phyloP scores from a whole-genome alignment of 2,113 vertebrate genomes.

The Pimephales promelas region DNA sequence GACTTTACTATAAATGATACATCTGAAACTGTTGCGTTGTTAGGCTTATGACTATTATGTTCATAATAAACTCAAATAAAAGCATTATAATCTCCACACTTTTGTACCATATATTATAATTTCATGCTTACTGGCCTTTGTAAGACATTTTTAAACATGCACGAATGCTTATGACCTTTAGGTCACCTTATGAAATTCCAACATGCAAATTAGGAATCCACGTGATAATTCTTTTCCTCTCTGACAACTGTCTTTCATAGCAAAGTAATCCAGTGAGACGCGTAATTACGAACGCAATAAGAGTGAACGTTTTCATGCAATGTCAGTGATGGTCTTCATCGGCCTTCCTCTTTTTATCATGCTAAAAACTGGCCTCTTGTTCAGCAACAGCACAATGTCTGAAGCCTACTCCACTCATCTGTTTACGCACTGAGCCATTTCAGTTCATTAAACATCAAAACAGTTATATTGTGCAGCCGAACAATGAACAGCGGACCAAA shows the following conservation, averaged over 20 bases:
- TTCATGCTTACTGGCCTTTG: constrained; percentile 7
- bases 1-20: neutral
- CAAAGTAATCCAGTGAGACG: constrained; percentile 64
- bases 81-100: constrained; percentile 1
- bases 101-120: neutral
- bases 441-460: constrained; percentile 30
- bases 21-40: neutral
- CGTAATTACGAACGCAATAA: constrained; percentile 68
- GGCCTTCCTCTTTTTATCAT: neutral
- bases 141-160: constrained; percentile 36
- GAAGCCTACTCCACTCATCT: constrained; percentile 13
- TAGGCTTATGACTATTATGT: neutral
- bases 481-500: neutral
- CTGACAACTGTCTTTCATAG: constrained; percentile 55
- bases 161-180: constrained; percentile 35
- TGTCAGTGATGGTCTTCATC: neutral
- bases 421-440: neutral
- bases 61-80: neutral
- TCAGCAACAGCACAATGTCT: neutral
- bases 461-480: neutral
- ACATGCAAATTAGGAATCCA: constrained; percentile 55
- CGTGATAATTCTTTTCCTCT: constrained; percentile 55
- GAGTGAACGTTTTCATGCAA: constrained; percentile 26
- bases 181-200: constrained; percentile 58
- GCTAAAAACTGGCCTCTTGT: neutral